Evolutionary conservation across 2,113 vertebrate species (phyloP).

Genomic region (Muscicapa adusta): DNA sequence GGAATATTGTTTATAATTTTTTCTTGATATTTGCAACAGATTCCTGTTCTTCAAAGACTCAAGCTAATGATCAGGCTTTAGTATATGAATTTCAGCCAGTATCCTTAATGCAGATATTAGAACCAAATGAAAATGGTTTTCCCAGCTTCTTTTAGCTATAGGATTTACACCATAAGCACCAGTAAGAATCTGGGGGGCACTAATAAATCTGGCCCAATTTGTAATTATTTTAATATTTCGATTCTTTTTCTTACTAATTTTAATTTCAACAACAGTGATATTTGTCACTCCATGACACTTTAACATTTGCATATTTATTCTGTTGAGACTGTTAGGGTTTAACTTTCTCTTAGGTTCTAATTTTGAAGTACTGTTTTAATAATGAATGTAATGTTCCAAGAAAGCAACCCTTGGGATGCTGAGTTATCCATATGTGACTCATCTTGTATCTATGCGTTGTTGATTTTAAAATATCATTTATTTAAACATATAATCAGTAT

Average conservation of each 20-base stretch:
- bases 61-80: neutral
- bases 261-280: neutral
- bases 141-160: neutral
- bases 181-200: neutral
- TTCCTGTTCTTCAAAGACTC: neutral
- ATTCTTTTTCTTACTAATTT: neutral
- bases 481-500: neutral
- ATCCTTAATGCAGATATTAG: neutral
- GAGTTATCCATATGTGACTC: neutral
- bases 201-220: neutral
- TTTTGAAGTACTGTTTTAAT: neutral
- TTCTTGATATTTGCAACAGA: neutral
- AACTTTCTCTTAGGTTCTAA: neutral
- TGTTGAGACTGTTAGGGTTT: neutral
- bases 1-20: neutral
- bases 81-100: neutral
- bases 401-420: neutral
- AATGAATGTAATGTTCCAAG: neutral
- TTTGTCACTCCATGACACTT: neutral
- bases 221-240: neutral
- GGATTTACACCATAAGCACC: neutral
- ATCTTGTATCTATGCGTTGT: neutral
- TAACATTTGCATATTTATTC: neutral
- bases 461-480: neutral
- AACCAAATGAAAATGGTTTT: neutral